Base-by-base conservation (phyloP, 1,140 invertebrate species). In the Leptoteleia sp. region DNA sequence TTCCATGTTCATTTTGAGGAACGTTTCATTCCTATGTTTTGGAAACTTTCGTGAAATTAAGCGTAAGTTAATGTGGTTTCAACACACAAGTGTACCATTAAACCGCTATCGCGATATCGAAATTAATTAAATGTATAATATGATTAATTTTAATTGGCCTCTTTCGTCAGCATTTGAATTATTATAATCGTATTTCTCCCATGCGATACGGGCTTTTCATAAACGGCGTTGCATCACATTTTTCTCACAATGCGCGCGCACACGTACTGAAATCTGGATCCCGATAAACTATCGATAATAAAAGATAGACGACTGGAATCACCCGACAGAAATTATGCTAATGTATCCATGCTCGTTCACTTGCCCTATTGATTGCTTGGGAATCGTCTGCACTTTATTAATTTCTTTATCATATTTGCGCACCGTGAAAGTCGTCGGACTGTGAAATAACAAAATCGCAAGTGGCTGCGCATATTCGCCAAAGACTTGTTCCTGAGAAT, bases 311-410 rank as follows among this genome's bases (percentile, higher is more conserved):
- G 43, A 47, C 16, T 8, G 7, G 13, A 37, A n/a, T 43, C 38
- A 5, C 17, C 27, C 22, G 31, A 8, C 19, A 9, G 7, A 64
- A 52, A 45, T 31, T 40, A 64, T 64, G 45, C 19, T 50, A 42
- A 52, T 64, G n/a, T 50, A 11, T 35, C n/a, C 19, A 9, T 12
- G 48, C 19, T 54, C 37, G 38, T 61, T 59, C 38, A 48, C 45
- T 37, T 57, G n/a, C 16, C 12, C 5, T 13, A 35, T 13, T n/a
- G 40, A 15, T 40, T 27, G 42, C 67, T 45, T 71, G 67, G 67
- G 67, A 71, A 71, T 50, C 11, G 45, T 52, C 52, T 71, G 67
- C 68, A 62, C 55, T 72, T 62, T 62, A 43, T 61, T 59, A 54
- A 59, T 48, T 59, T 59, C 37, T 59, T 37, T 22, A 68, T 68